A percentile compares a stretch with the other conserved stretches of the same genome.
phyloP scores from a whole-genome alignment of 2,113 vertebrate genomes.

The Hoplias malabaricus region DNA sequence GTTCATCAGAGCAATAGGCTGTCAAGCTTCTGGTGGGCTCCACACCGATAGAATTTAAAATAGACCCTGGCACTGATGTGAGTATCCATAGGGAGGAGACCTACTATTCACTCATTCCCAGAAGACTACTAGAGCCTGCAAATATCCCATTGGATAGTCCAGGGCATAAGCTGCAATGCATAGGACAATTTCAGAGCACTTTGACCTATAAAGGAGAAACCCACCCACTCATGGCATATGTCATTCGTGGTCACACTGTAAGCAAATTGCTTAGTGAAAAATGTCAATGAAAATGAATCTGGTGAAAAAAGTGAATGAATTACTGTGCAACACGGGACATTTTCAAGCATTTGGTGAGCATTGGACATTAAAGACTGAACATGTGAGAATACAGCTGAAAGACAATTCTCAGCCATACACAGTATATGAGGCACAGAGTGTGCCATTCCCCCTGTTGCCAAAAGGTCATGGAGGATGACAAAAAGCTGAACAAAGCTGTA shows the following conservation, averaged over 20 bases:
- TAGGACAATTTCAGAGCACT: slow-evolving; percentile 1
- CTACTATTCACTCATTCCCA: not conserved
- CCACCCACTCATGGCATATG: slow-evolving; percentile 21
- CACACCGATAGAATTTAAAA: too few species aligned
- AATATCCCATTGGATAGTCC: slow-evolving; percentile 2
- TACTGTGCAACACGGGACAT: not conserved
- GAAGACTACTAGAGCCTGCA: slow-evolving; percentile 22
- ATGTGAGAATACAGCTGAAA: slow-evolving; percentile 38
- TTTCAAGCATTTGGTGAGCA: slow-evolving; percentile 31
- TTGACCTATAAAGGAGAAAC: slow-evolving; percentile 14
- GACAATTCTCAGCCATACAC: slow-evolving; percentile 28
- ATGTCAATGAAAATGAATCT: slow-evolving; percentile 12
- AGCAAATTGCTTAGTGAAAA: slow-evolving; percentile 9
- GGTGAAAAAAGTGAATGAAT: slow-evolving; percentile 1
- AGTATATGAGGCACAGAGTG: slow-evolving; percentile 18
- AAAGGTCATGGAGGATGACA: slow-evolving; percentile 26
- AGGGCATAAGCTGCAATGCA: slow-evolving; percentile 13
- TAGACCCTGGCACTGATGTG: too few species aligned
- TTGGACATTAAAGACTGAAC: slow-evolving; percentile 35
- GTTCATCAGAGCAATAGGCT: too few species aligned
- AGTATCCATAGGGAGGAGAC: not conserved
- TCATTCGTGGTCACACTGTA: slow-evolving; percentile 7
- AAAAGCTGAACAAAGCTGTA: slow-evolving; percentile 6
- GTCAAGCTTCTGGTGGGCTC: too few species aligned
- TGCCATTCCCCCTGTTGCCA: slow-evolving; percentile 33